phyloP scores from a whole-genome alignment of 2,797 vertebrate genomes.

The Micropoecilia bifurca region DNA sequence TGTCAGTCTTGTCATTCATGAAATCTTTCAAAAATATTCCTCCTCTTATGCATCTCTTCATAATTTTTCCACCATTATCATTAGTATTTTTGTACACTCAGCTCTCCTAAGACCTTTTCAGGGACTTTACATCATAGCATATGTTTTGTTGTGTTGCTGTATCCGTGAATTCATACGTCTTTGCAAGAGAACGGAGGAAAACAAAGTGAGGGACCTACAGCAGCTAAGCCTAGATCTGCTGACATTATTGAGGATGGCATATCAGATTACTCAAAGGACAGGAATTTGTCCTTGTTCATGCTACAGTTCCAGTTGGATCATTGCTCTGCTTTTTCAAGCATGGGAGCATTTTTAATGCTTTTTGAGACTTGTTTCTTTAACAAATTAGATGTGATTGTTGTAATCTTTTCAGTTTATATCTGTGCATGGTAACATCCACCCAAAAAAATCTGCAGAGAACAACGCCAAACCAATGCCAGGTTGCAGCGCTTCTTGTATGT shows the following conservation, averaged over 20 bases:
- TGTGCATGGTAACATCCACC: not conserved
- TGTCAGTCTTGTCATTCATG: not conserved
- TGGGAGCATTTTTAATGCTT: not conserved
- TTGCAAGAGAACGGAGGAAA: slow-evolving; percentile 14
- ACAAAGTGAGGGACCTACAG: slow-evolving; percentile 42
- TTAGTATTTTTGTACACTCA: slow-evolving; percentile 5
- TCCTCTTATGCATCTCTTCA: not conserved
- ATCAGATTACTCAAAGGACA: slow-evolving; percentile 89
- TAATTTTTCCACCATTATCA: not conserved
- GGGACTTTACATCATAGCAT: slow-evolving; percentile 5
- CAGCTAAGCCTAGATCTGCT: slow-evolving; percentile 74
- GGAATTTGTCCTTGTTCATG: slow-evolving; percentile 90
- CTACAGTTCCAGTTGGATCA: slow-evolving; percentile 74
- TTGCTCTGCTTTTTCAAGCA: slow-evolving; percentile 16
- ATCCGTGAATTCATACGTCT: slow-evolving; percentile 40
- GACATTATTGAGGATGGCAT: slow-evolving; percentile 84
- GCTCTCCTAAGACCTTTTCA: slow-evolving; percentile 6
- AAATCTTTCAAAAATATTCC: not conserved
- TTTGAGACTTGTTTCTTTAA: not conserved
- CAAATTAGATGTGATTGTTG: not conserved
- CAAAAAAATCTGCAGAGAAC: not conserved
- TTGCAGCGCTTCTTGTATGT: slow-evolving; percentile 21
- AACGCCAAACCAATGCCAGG: not conserved
- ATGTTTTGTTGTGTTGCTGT: slow-evolving; percentile 27
- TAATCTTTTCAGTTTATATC: not conserved